phyloP scores from a whole-genome alignment of 2,888 invertebrate genomes.

The Cephus spinipes region DNA sequence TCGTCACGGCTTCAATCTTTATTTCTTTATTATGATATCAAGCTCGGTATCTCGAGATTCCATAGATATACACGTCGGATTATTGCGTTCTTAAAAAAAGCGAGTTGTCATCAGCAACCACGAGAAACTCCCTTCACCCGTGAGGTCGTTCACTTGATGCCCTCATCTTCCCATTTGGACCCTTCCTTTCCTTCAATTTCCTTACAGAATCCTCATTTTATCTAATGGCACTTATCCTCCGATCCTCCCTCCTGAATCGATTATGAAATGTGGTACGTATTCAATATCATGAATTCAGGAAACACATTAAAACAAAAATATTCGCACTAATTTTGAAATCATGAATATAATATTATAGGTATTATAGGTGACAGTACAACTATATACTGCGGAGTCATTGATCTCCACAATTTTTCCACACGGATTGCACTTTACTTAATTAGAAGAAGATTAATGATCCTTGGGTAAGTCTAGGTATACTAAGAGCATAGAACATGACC shows the following conservation, averaged over 20 bases:
- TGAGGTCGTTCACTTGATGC: not conserved
- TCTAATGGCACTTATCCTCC: not conserved
- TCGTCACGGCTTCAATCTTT: conserved; percentile 3
- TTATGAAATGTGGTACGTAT: not conserved
- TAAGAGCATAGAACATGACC: not conserved
- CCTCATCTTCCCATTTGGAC: not conserved
- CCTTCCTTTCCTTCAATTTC: not conserved
- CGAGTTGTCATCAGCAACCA: not conserved
- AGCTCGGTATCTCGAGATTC: not conserved
- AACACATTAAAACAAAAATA: not conserved
- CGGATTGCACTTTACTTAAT: conserved; percentile 4
- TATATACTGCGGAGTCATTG: not conserved
- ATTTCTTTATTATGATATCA: conserved; percentile 20
- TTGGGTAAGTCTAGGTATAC: not conserved
- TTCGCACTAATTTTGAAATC: not conserved
- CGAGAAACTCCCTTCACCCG: not conserved
- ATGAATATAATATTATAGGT: not conserved
- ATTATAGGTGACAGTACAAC: not conserved
- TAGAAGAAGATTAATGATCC: conserved; percentile 2
- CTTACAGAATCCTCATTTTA: not conserved
- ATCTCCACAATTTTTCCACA: not conserved
- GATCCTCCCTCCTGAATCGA: not conserved
- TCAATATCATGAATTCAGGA: not conserved
- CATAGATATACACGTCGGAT: not conserved
- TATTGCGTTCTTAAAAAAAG: conserved; percentile 11